These are phyloP conservation scores for Thymelicus lineola DNA, from an alignment of 2,888 invertebrate genomes.

Conservation along the genomic window DNA sequence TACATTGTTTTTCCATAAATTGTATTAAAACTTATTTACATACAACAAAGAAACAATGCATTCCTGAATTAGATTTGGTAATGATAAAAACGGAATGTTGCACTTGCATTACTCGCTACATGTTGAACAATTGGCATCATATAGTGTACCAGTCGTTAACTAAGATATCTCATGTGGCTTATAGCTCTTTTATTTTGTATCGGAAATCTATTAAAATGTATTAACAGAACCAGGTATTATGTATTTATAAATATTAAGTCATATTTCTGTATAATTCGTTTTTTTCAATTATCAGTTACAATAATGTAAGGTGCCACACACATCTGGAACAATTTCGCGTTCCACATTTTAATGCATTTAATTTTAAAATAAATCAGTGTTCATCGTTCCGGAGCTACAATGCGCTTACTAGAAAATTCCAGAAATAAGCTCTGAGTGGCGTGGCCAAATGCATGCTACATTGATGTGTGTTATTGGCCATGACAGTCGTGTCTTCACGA, in stretches of 20 bases:
- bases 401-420: constrained; percentile 51
- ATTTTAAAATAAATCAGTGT: background rate
- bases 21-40: background rate
- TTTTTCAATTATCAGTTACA: too few species aligned
- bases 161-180: too few species aligned
- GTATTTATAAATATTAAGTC: too few species aligned
- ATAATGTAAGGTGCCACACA: background rate
- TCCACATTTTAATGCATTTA: constrained; percentile 2
- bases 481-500: constrained; percentile 65
- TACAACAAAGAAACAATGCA: constrained; percentile 1
- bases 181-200: too few species aligned
- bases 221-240: too few species aligned
- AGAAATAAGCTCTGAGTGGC: constrained; percentile 73
- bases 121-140: background rate
- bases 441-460: constrained; percentile 79
- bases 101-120: background rate
- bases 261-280: too few species aligned
- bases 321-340: background rate
- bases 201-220: too few species aligned
- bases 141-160: too few species aligned
- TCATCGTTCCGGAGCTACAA: constrained; percentile 32
- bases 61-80: background rate
- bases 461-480: constrained; percentile 79
- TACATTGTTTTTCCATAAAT: background rate
- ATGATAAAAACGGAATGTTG: background rate